Conservation (phyloP, 2,113 vertebrate species). For the Nyctibius bracteatus region DNA sequence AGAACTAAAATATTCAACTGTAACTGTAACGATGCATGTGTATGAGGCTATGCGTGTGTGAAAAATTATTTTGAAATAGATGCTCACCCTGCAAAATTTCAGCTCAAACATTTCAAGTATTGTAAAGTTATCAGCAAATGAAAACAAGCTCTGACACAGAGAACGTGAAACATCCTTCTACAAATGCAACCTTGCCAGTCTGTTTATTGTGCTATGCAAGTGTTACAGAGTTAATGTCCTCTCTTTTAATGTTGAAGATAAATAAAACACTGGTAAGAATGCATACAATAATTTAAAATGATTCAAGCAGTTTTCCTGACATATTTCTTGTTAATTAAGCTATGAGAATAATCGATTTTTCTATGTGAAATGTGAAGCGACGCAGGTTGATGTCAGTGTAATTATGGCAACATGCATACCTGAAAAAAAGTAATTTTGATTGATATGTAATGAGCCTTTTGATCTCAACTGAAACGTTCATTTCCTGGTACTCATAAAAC, state of each 20-base stretch:
- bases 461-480: background rate
- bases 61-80: background rate
- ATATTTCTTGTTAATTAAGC: slow-evolving; percentile 12
- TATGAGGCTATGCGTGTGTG: background rate
- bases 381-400: background rate
- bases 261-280: background rate
- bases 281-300: background rate
- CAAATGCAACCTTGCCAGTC: background rate
- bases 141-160: background rate
- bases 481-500: background rate
- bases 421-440: background rate
- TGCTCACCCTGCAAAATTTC: background rate
- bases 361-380: background rate
- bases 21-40: background rate
- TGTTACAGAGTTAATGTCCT: background rate
- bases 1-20: background rate
- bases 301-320: background rate
- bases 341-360: background rate
- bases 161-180: accelerated
- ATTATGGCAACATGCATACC: background rate
- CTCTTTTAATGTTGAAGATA: background rate
- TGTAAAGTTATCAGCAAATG: background rate
- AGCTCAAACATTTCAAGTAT: background rate
- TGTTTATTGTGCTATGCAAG: background rate
- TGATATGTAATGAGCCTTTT: background rate